These are phyloP conservation scores for Sylvicola cinctus DNA, from an alignment of 2,888 invertebrate genomes.

Conservation along the genomic window DNA sequence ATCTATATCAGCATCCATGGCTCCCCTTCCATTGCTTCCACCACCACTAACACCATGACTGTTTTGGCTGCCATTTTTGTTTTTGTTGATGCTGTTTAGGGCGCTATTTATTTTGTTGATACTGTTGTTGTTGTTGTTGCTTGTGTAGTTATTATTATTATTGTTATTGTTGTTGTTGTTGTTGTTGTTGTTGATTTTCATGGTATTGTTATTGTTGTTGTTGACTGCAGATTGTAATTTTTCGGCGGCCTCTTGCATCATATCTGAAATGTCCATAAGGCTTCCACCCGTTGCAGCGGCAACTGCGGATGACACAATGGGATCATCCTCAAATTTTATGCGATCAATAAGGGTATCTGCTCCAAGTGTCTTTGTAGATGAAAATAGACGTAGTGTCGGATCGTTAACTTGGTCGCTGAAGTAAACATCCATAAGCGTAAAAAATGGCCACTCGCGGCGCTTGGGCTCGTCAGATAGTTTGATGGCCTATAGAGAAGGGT, in stretches of 20 bases:
- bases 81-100: constrained; percentile 4
- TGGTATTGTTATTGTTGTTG: constrained; percentile 4
- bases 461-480: constrained; percentile 27
- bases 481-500: constrained; percentile 16
- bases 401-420: constrained; percentile 27
- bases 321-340: constrained; percentile 24
- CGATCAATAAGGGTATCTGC: constrained; percentile 26
- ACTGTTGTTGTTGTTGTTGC: constrained; percentile 2
- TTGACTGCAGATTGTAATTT: constrained; percentile 4
- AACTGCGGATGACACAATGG: constrained; percentile 25
- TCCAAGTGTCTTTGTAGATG: constrained; percentile 23
- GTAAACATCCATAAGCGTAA: constrained; percentile 26
- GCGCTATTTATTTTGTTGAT: constrained; percentile 3
- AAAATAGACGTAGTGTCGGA: constrained; percentile 25
- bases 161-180: constrained; percentile 3
- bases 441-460: constrained; percentile 26
- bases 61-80: constrained; percentile 13
- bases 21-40: constrained; percentile 1
- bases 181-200: constrained; percentile 3
- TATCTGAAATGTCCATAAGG: constrained; percentile 24
- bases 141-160: constrained; percentile 14
- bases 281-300: constrained; percentile 23
- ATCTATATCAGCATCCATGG: constrained; percentile 2
- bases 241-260: constrained; percentile 11
- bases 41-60: constrained; percentile 8